Evolutionary conservation across 2,888 invertebrate species (phyloP).

Genomic region (Drosophila nigritarsus): DNA sequence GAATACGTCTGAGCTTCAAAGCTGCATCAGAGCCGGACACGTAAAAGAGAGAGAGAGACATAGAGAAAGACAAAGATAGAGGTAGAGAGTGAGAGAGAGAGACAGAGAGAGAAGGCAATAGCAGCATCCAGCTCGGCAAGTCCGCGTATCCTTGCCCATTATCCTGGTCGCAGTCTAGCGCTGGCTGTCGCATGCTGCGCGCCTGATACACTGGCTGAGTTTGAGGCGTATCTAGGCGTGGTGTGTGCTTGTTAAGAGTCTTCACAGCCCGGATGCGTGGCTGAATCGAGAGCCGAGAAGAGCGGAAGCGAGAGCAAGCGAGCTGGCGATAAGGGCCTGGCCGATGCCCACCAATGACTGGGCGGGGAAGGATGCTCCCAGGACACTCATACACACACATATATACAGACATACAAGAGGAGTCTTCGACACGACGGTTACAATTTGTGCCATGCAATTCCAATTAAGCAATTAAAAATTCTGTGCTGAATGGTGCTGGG

Average conservation of each 20-base stretch:
- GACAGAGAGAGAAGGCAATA: background rate
- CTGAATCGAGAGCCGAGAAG: conserved; percentile 44
- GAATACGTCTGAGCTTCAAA: background rate
- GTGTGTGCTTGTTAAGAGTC: conserved; percentile 81
- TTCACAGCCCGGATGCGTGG: conserved; percentile 57
- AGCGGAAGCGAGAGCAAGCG: conserved; percentile 4
- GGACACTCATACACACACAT: background rate
- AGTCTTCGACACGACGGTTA: background rate
- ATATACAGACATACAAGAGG: background rate
- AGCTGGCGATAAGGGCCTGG: conserved; percentile 30
- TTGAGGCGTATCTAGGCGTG: conserved; percentile 86
- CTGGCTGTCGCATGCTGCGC: conserved; percentile 63
- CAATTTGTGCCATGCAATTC: conserved; percentile 62
- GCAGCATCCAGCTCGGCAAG: conserved; percentile 48
- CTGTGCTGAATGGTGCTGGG: conserved; percentile 21
- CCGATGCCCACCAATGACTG: conserved; percentile 19
- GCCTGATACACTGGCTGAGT: conserved; percentile 84
- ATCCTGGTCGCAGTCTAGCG: conserved; percentile 12
- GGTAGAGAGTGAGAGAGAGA: accelerated
- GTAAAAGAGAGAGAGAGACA: background rate
- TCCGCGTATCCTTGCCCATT: conserved; percentile 14
- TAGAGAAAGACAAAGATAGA: background rate
- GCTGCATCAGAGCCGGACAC: background rate
- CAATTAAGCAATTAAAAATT: conserved; percentile 84
- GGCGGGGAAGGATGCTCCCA: conserved; percentile 20